These are phyloP conservation scores for Coptodon bakossiorum DNA, from an alignment of 2,113 vertebrate genomes.

Conservation along the genomic window DNA sequence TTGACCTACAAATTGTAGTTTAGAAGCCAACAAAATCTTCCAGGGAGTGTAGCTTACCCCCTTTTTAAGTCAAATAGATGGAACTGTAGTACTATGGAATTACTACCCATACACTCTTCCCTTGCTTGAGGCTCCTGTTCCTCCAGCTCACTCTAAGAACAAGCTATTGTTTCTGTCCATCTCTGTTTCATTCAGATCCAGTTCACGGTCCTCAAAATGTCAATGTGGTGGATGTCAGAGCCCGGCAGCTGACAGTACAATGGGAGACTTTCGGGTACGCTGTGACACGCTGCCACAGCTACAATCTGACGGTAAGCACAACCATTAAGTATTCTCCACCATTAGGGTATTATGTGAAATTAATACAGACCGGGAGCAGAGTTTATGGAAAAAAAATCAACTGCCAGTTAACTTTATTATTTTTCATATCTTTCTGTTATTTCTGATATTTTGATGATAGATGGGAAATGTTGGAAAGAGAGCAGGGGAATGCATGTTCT, in stretches of 20 bases:
- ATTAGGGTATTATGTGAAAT: not conserved
- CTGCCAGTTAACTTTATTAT: not conserved
- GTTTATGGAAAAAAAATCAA: not conserved
- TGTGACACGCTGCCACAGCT: slow-evolving; percentile 95
- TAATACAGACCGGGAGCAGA: not conserved
- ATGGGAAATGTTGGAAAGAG: not conserved
- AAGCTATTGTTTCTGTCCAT: not conserved
- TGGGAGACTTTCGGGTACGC: slow-evolving; percentile 96
- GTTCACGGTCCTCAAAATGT: slow-evolving; percentile 90
- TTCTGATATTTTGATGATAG: not conserved
- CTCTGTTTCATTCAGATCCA: slow-evolving; percentile 74
- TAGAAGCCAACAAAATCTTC: not conserved
- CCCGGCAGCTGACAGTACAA: slow-evolving; percentile 90
- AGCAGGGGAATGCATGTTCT: not conserved
- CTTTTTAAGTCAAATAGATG: not conserved
- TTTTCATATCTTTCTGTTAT: not conserved
- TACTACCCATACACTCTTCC: not conserved
- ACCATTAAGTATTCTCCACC: not conserved
- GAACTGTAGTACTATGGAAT: not conserved
- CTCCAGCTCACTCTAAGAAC: not conserved
- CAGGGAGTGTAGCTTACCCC: not conserved
- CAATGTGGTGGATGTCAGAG: slow-evolving; percentile 91
- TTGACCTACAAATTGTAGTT: not conserved
- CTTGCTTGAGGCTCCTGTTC: not conserved
- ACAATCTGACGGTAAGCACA: slow-evolving; percentile 82